These are phyloP conservation scores for Crocodylus rhombifer DNA, from an alignment of 2,797 vertebrate genomes.

Conservation along the genomic window DNA sequence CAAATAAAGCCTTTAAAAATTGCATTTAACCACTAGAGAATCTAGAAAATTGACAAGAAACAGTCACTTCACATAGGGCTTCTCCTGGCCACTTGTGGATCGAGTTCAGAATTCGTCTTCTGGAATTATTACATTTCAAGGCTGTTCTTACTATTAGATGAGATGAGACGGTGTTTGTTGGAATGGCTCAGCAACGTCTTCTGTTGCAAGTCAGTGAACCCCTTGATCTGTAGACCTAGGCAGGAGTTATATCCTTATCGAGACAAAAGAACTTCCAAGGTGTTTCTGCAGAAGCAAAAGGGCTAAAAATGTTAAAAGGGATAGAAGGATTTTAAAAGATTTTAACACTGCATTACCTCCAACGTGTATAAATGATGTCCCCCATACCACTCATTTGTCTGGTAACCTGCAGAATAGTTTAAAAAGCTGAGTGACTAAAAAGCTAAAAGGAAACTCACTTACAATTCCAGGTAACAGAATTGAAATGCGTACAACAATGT, in stretches of 20 bases:
- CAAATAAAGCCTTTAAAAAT: conserved; percentile 57
- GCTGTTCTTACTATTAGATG: not conserved
- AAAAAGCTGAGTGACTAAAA: not conserved
- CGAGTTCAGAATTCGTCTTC: conserved; percentile 59
- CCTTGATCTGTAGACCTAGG: not conserved
- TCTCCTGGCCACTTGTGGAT: not conserved
- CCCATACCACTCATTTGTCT: fast-evolving
- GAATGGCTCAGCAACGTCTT: not conserved
- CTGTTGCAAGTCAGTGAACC: not conserved
- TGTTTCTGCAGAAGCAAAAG: not conserved
- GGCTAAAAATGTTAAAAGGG: not conserved
- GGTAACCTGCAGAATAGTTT: not conserved
- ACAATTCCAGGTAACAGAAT: fast-evolving
- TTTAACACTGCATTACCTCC: not conserved
- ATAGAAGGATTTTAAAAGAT: not conserved
- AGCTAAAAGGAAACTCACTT: not conserved
- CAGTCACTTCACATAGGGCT: not conserved
- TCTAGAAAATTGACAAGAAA: conserved; percentile 43
- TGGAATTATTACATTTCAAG: not conserved
- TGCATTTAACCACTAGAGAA: not conserved
- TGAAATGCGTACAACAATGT: not conserved
- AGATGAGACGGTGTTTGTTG: not conserved
- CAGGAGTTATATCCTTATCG: not conserved
- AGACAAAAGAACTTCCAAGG: not conserved
- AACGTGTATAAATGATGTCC: not conserved